Evolutionary conservation across 2,113 vertebrate genomes (phyloP), one percentile per base, ranked within the genome.

Genomic region (Seriola dumerili): DNA sequence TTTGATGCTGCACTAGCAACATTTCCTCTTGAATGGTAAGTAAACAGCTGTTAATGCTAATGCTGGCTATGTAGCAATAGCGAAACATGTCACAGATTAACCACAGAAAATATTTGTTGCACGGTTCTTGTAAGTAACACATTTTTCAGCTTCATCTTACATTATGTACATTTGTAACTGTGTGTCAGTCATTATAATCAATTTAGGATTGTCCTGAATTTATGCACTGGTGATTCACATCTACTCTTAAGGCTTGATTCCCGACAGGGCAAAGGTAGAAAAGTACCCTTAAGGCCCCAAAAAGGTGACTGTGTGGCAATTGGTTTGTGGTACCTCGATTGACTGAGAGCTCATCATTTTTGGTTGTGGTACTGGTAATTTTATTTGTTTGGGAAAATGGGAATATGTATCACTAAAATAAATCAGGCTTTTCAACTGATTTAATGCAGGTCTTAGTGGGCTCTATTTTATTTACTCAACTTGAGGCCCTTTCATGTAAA

Each of bases 171-270:
- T 34, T 54, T 54, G 17, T 55, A 34, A 70, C 19, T 13, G 8
- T 54, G 34, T 63, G 57, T 42, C 76, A 38, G 76, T 70, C 29
- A 64, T 42, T 10, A 42, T 42, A 42, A 42, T 10, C 40, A 42
- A 36, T 72, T 10, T 44, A 54, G 21, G 48, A 58, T 44, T 19
- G 36, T 23, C 13, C 19, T 36, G 23, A 72, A 36, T 50, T 7
- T 48, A 14, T 29, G 61, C 50, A 21, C 19, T 40, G 65, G 42
- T 46, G 38, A 78, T 14, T 50, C 54, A 59, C 42, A 61, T 48
- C 69, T 57, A 40, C 21, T 5, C 69, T 70, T 0, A 21, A 5
- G 69, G 29, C 52, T 11, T 42, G 2, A 57, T 46, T 25, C 65
- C 29, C 14, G 36, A 29, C 38, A 8, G 4, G 61, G 52, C 6